These are phyloP conservation scores for Okapia johnstoni DNA, from an alignment of 2,113 vertebrate species.

Conservation along the genomic window DNA sequence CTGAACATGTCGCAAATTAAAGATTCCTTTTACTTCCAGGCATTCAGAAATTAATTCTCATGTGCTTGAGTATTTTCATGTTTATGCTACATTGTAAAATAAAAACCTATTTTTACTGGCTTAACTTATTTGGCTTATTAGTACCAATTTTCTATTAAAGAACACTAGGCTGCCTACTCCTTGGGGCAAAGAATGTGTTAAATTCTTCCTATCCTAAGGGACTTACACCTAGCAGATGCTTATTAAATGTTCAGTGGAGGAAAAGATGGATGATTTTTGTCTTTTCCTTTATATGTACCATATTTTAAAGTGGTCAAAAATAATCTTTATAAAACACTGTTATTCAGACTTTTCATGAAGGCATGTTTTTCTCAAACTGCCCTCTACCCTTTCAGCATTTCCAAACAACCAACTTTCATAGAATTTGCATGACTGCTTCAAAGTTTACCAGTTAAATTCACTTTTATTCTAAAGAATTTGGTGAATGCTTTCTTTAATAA, in stretches of 20 bases:
- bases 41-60: slow-evolving; percentile 48
- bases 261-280: background rate
- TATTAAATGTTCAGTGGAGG: background rate
- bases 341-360: background rate
- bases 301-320: background rate
- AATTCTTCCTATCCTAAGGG: background rate
- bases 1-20: slow-evolving; percentile 23
- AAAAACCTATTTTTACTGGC: slow-evolving; percentile 16
- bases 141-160: slow-evolving; percentile 14
- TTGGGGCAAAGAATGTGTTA: background rate
- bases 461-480: background rate
- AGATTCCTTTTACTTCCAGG: slow-evolving; percentile 24
- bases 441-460: background rate
- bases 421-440: background rate
- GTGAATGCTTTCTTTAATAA: background rate
- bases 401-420: background rate
- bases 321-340: background rate
- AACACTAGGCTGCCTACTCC: background rate
- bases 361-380: background rate
- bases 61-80: background rate
- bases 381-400: background rate
- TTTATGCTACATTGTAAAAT: slow-evolving; percentile 44
- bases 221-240: background rate
- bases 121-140: slow-evolving; percentile 27
- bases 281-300: background rate